Evolutionary conservation across 2,113 vertebrate genomes (phyloP).

Genomic region (Paradoxurus hermaphroditus): DNA sequence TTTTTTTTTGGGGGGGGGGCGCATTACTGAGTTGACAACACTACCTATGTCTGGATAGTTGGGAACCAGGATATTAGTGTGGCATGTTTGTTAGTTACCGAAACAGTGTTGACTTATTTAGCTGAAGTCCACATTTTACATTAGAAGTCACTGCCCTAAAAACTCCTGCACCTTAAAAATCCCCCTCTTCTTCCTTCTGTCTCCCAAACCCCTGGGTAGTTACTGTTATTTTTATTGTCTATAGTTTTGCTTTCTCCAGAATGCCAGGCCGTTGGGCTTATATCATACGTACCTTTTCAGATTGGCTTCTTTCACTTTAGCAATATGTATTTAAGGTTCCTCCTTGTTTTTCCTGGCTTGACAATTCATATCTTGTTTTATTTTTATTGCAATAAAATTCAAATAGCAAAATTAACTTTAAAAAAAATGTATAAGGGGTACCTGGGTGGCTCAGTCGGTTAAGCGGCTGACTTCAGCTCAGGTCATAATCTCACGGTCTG

Average conservation of each 20-base stretch:
- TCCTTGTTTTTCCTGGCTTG: not conserved
- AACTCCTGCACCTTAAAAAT: not conserved
- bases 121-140: not conserved
- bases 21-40: not conserved
- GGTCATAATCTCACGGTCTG: too few relatives aligned
- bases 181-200: not conserved
- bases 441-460: too few relatives aligned
- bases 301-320: not conserved
- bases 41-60: not conserved
- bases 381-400: not conserved
- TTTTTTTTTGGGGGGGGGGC: not conserved
- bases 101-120: not conserved
- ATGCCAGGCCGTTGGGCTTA: not conserved
- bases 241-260: not conserved
- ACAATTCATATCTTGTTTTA: not conserved
- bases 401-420: not conserved
- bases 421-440: too few relatives aligned
- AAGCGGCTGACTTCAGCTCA: too few relatives aligned
- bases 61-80: not conserved
- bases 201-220: too few relatives aligned
- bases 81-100: not conserved
- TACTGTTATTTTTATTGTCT: not conserved
- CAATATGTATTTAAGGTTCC: not conserved
- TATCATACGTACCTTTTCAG: not conserved
- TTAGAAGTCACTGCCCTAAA: not conserved